A percentile compares a stretch with the other conserved stretches of the same genome.
Conservation (phyloP, 1,140 invertebrate genomes). For the Hycleus phaleratus region DNA sequence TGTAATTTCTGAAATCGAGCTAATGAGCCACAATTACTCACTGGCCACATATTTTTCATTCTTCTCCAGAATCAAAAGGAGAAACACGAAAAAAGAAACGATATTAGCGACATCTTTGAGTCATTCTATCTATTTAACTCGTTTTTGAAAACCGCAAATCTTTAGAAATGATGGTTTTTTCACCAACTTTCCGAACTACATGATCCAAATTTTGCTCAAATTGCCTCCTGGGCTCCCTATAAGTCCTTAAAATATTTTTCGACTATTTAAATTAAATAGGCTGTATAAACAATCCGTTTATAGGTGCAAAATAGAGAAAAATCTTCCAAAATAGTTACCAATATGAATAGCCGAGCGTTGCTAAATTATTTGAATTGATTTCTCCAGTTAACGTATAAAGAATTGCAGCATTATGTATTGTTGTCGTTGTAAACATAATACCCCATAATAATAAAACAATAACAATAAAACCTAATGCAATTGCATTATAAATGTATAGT, state of each 20-base stretch:
- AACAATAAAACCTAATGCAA: conserved; percentile 10
- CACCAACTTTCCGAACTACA: too few species aligned
- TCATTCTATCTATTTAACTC: too few species aligned
- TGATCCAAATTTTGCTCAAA: too few species aligned
- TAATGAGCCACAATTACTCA: too few species aligned
- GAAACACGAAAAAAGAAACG: too few species aligned
- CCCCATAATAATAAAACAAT: conserved; percentile 18
- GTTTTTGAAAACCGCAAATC: too few species aligned
- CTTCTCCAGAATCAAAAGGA: too few species aligned
- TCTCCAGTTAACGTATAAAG: conserved; percentile 6
- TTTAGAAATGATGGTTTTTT: too few species aligned
- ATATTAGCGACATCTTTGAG: too few species aligned
- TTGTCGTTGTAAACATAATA: conserved; percentile 4
- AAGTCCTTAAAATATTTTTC: background rate
- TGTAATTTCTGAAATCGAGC: too few species aligned
- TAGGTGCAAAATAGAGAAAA: background rate
- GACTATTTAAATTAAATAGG: background rate
- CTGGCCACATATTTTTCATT: too few species aligned
- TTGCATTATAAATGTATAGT: conserved; percentile 22
- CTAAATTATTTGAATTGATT: background rate
- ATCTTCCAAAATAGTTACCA: conserved; percentile 10
- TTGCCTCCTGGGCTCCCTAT: background rate
- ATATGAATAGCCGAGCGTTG: conserved; percentile 19
- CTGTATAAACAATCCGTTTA: background rate
- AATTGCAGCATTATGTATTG: conserved; percentile 13